Conservation (phyloP, 92 coral and sea anemone species). For the Zoanthus gigantus region DNA sequence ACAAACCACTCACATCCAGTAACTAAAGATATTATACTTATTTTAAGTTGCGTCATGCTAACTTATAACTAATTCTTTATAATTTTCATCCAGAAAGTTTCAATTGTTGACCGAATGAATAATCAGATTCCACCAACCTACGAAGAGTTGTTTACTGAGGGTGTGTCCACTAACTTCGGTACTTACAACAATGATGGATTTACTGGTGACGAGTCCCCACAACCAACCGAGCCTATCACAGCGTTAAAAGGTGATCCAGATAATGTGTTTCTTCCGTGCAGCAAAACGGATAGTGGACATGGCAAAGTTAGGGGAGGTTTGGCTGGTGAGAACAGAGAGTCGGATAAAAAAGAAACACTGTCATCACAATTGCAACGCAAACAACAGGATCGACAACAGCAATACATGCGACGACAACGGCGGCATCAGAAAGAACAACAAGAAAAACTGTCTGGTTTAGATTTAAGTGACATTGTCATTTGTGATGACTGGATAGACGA, state of each 20-base stretch:
- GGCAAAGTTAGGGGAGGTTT: background rate
- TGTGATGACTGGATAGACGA: background rate
- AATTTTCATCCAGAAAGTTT: background rate
- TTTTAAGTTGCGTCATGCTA: no score
- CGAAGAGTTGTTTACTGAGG: conserved; percentile 30
- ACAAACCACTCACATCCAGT: no score
- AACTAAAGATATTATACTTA: no score
- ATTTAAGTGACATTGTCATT: background rate
- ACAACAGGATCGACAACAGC: background rate
- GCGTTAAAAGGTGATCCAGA: conserved; percentile 13
- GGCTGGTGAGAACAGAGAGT: background rate
- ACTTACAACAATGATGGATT: conserved; percentile 29
- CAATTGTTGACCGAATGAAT: conserved; percentile 9
- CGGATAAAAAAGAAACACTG: background rate
- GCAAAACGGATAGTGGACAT: conserved; percentile 15
- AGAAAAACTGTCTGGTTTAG: background rate
- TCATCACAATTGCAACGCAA: background rate
- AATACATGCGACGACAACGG: background rate
- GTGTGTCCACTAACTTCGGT: conserved; percentile 1
- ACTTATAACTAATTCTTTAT: background rate
- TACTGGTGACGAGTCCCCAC: background rate
- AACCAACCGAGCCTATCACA: background rate
- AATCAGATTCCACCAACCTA: conserved; percentile 30
- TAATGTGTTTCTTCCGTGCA: background rate
- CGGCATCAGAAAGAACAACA: conserved; percentile 13